Conservation (phyloP, 1,140 invertebrate species). For the Drosophila miranda region DNA sequence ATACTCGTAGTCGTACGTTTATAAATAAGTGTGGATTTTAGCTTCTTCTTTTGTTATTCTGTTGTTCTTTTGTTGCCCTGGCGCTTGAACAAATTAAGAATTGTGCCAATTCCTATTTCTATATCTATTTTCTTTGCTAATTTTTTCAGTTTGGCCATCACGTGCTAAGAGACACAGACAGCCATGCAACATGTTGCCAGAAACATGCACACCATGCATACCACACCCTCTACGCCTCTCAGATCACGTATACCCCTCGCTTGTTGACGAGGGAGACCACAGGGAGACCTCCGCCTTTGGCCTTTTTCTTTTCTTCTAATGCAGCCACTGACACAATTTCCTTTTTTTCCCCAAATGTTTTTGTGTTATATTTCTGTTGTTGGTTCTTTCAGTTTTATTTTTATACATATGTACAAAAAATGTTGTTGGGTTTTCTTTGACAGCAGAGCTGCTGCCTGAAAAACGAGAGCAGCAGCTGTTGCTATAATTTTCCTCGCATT, state of each 20-base stretch:
- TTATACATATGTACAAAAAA: conserved; percentile 42
- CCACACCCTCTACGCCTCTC: not conserved
- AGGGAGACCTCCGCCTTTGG: conserved; percentile 39
- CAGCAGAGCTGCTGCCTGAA: conserved; percentile 34
- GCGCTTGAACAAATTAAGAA: conserved; percentile 47
- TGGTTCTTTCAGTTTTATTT: conserved; percentile 63
- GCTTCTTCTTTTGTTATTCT: conserved; percentile 22
- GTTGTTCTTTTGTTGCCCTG: conserved; percentile 14
- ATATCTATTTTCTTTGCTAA: conserved; percentile 4
- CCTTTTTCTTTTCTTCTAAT: conserved; percentile 48
- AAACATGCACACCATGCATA: conserved; percentile 27
- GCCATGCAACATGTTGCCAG: conserved; percentile 38
- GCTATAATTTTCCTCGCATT: conserved; percentile 33
- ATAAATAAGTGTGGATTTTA: not conserved
- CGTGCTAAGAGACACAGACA: conserved; percentile 2
- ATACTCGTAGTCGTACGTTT: conserved; percentile 7
- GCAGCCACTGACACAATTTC: conserved; percentile 70
- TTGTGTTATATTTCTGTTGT: conserved; percentile 16
- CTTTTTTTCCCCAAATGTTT: conserved; percentile 18
- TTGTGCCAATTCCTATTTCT: conserved; percentile 46
- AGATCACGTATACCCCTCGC: conserved; percentile 34
- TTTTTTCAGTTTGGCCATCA: conserved; percentile 24
- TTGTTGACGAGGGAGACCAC: conserved; percentile 2
- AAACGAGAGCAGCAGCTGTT: conserved; percentile 70
- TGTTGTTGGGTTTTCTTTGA: conserved; percentile 48